Percentiles rank a stretch among this genome's conserved stretches.
Evolutionary conservation across 2,888 invertebrate species (phyloP).

Genomic region (Pheosia gnoma): DNA sequence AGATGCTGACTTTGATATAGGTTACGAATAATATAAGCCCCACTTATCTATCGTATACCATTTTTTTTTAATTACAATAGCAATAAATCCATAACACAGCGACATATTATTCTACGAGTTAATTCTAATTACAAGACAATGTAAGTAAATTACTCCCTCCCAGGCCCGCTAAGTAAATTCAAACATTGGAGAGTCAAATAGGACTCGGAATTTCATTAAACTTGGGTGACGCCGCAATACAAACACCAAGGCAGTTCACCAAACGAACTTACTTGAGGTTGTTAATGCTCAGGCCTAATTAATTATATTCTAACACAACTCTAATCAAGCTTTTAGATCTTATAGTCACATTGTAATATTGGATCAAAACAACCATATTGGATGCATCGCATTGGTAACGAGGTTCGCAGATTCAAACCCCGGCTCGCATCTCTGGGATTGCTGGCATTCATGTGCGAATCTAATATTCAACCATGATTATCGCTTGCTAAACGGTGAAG

Average conservation of each 20-base stretch:
- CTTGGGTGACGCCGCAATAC: slow-evolving; percentile 41
- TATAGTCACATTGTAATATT: too few relatives aligned
- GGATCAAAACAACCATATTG: too few relatives aligned
- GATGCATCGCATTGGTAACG: too few relatives aligned
- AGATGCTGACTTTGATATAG: too few relatives aligned
- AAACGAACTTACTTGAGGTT: slow-evolving; percentile 37
- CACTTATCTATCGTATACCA: too few relatives aligned
- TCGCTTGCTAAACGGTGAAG: too few relatives aligned
- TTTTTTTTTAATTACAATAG: background rate
- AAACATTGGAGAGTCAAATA: slow-evolving; percentile 18
- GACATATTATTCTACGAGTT: slow-evolving; percentile 13
- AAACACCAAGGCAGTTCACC: slow-evolving; percentile 45
- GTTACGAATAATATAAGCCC: too few relatives aligned
- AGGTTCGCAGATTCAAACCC: too few relatives aligned
- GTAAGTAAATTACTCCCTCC: too few relatives aligned
- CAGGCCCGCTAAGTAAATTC: slow-evolving; percentile 27
- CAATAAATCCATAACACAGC: background rate
- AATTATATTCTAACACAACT: background rate
- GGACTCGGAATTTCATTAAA: slow-evolving; percentile 53
- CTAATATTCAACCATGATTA: too few relatives aligned
- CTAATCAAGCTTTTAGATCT: background rate
- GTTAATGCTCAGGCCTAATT: slow-evolving; percentile 12
- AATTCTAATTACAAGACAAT: slow-evolving; percentile 28
- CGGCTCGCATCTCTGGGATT: too few relatives aligned
- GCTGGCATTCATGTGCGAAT: too few relatives aligned